Conservation (phyloP, 2,888 invertebrate species). For the Oxytorus armatus region DNA sequence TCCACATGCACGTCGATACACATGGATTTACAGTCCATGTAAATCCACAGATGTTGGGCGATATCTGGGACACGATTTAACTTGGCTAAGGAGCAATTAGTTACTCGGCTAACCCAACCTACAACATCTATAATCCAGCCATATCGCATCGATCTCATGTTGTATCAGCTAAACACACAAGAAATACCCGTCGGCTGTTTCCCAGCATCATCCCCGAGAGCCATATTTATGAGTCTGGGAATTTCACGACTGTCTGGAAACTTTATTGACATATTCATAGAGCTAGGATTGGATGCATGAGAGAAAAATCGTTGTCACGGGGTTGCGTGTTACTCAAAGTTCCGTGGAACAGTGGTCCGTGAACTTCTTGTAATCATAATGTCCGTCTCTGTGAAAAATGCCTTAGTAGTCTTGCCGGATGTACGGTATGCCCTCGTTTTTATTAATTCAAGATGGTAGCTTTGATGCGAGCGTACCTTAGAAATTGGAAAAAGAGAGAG, state of each 20-base stretch:
- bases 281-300: not conserved
- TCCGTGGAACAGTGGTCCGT: not conserved
- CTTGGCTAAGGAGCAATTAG: slow-evolving; percentile 78
- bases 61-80: slow-evolving; percentile 76
- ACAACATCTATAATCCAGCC: slow-evolving; percentile 60
- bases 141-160: slow-evolving; percentile 29
- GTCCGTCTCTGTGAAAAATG: not conserved
- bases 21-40: too few relatives aligned
- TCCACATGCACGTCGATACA: too few relatives aligned
- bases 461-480: not conserved
- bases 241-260: slow-evolving; percentile 39
- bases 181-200: slow-evolving; percentile 61
- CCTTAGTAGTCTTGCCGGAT: slow-evolving; percentile 62
- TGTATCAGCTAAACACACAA: slow-evolving; percentile 72
- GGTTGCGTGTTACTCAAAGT: not conserved
- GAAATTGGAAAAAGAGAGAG: not conserved
- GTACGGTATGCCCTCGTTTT: slow-evolving; percentile 77
- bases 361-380: not conserved
- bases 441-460: slow-evolving; percentile 75
- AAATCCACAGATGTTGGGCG: slow-evolving; percentile 55
- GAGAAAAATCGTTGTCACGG: not conserved
- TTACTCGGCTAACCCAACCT: slow-evolving; percentile 76
- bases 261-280: slow-evolving; percentile 15
- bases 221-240: slow-evolving; percentile 15
- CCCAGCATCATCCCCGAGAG: not conserved